Conservation (phyloP, 2,113 vertebrate genomes). For the Oreochromis aureus region DNA sequence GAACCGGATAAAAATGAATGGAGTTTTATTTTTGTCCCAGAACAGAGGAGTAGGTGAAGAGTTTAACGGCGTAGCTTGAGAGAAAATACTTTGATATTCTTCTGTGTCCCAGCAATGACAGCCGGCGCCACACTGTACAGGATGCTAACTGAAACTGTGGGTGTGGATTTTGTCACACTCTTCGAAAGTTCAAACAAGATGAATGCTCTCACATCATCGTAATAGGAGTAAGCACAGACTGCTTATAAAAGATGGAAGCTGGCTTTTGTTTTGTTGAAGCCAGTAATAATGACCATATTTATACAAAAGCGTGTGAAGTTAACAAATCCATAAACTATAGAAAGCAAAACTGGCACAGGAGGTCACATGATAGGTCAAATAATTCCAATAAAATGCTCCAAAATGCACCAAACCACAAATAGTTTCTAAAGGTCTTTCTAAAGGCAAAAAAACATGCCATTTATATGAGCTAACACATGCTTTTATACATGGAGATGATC, state of each 20-base stretch:
- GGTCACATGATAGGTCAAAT: accelerated
- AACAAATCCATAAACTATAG: not conserved
- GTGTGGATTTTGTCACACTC: not conserved
- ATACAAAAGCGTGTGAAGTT: not conserved
- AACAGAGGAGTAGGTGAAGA: not conserved
- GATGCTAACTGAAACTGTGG: not conserved
- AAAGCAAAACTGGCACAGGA: not conserved
- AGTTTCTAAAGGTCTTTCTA: not conserved
- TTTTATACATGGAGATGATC: not conserved
- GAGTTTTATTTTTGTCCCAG: conserved; percentile 25
- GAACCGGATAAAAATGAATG: not conserved
- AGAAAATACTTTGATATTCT: not conserved
- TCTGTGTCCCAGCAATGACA: not conserved
- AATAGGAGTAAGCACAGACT: not conserved
- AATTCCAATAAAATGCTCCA: not conserved
- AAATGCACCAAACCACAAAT: not conserved
- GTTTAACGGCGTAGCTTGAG: not conserved
- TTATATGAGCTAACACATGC: not conserved
- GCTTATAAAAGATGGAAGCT: not conserved
- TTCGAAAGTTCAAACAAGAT: not conserved
- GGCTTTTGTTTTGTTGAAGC: not conserved
- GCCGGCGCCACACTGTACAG: not conserved
- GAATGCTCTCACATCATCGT: not conserved
- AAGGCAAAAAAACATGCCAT: not conserved
- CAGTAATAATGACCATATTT: not conserved